These are phyloP conservation scores for Andrena praecox DNA, from an alignment of 2,888 invertebrate genomes.

Conservation along the genomic window DNA sequence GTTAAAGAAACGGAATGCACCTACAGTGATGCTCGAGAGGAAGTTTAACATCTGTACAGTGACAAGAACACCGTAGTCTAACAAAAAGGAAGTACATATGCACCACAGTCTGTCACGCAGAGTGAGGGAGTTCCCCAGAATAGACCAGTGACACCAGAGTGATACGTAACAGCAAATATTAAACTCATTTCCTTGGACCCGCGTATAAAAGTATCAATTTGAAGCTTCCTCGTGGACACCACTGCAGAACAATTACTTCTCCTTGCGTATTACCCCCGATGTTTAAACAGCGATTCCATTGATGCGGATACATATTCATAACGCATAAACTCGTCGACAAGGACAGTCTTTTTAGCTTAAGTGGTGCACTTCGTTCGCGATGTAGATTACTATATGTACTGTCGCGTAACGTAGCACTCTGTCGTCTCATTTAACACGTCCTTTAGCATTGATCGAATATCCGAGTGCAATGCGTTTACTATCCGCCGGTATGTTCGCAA, in stretches of 20 bases:
- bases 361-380: conserved; percentile 61
- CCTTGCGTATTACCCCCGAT: background rate
- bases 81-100: too few relatives aligned
- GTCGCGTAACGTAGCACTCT: conserved; percentile 42
- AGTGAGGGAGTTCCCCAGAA: too few relatives aligned
- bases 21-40: background rate
- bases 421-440: conserved; percentile 45
- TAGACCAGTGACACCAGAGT: too few relatives aligned
- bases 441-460: conserved; percentile 41
- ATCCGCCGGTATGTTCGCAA: background rate
- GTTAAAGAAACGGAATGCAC: background rate
- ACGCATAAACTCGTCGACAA: conserved; percentile 58
- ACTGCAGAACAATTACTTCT: conserved; percentile 9
- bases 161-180: too few relatives aligned
- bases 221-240: background rate
- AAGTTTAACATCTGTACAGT: too few relatives aligned
- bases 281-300: conserved; percentile 50
- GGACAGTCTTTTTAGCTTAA: conserved; percentile 62
- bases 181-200: background rate
- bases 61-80: too few relatives aligned
- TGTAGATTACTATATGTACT: conserved; percentile 49
- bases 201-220: background rate
- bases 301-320: conserved; percentile 59
- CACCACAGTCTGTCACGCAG: too few relatives aligned
- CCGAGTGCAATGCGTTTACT: conserved; percentile 16